Percentiles rank a stretch among this genome's conserved stretches.
Conservation (phyloP, 2,888 invertebrate species). For the Chirona hameri region DNA sequence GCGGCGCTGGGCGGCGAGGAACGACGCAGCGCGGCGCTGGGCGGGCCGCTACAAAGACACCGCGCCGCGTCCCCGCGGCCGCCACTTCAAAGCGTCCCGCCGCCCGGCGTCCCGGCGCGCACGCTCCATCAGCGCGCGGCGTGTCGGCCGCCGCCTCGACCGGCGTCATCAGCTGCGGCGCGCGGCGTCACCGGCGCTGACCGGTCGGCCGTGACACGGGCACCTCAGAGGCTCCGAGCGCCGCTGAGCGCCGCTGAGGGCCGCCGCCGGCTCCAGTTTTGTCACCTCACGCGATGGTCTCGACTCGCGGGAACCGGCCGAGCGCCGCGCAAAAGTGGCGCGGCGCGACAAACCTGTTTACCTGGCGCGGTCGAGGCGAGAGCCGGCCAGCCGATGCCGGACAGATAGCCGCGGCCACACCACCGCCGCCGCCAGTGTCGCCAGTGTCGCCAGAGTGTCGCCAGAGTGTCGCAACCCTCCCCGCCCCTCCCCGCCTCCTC, state of each 20-base stretch:
- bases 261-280: not conserved
- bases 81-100: too few relatives aligned
- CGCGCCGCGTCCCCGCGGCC: too few relatives aligned
- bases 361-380: not conserved
- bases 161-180: not conserved
- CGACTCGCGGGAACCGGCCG: not conserved
- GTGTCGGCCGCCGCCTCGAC: not conserved
- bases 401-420: too few relatives aligned
- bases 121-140: too few relatives aligned
- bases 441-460: not conserved
- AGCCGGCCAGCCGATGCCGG: too few relatives aligned
- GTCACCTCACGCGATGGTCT: not conserved
- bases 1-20: too few relatives aligned
- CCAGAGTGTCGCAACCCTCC: not conserved
- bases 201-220: not conserved
- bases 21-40: too few relatives aligned
- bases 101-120: too few relatives aligned
- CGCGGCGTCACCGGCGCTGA: not conserved
- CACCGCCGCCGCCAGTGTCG: not conserved
- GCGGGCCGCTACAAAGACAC: too few relatives aligned
- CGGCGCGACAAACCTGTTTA: not conserved
- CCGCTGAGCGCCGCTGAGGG: not conserved
- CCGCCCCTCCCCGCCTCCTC: not conserved
- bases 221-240: not conserved
- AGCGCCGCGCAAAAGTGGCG: not conserved